Evolutionary conservation across 2,113 vertebrate species (phyloP), one percentile per base, ranked within the genome.

Genomic region (Periophthalmus modestus): DNA sequence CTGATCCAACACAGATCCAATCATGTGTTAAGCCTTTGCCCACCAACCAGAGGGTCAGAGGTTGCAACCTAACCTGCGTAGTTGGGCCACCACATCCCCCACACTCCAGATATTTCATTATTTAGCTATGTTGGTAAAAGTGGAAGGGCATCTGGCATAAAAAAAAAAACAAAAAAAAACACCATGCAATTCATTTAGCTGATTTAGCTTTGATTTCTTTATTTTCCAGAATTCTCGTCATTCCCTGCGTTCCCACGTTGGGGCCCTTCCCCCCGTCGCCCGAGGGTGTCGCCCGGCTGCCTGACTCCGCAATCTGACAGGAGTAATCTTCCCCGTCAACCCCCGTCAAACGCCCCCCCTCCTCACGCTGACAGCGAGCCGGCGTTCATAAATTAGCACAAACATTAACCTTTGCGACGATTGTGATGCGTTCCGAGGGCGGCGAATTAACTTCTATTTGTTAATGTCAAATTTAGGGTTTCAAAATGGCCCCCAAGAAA

Each of bases 361-460:
- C 82, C 88, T 86, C 89, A 81, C 73, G 87, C 87, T 93, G 94
- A 94, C 93, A 94, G 93, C 90, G 87, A 91, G 93, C 92, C 89
- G 85, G 86, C 93, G 90, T 94, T 94, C 92, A 89, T 92, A 94
- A 94, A 94, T 94, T 92, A 94, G 93, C 94, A 93, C 93, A 94
- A 94, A 93, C 94, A 94, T 94, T 94, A 94, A 94, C 93, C 94
- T 94, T 94, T 94, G 88, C 83, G 88, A 92, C 93, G 92, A 94
- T 92, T 91, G 84, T 92, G 92, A 93, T 90, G 66, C 74, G 85
- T 93, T 92, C 89, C 79, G 91, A 92, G 88, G 86, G 87, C 89
- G 79, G 88, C 86, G 90, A 91, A 91, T 93, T 92, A 93, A 91
- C 91, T 94, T 91, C 89, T 85, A 89, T 93, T 93, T 92, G 90